Evolutionary conservation across 2,113 vertebrate species (phyloP), one percentile per base, ranked within the genome.

Genomic region (Probosciger aterrimus): DNA sequence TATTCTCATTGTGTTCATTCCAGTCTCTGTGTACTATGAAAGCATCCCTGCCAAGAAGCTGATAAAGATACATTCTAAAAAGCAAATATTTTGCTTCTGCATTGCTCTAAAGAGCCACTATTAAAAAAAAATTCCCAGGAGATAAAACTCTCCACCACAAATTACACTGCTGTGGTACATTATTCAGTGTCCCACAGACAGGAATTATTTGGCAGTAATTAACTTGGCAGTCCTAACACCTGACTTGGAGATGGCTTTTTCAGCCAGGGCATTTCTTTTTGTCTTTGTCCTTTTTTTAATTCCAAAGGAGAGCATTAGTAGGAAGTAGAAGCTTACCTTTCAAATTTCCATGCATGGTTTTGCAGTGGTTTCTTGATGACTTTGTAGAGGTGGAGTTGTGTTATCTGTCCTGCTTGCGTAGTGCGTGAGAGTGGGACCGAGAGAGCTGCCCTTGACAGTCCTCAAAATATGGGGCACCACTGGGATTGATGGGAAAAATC

Each of bases 171-270:
- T 63, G 39, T 81, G 60, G 46, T 74, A 31, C 91, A 73, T 84
- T 68, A 50, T 62, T 95, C 43, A 49, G 2, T 67, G 64, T 93
- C 70, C 85, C 39, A 11, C 81, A 96, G 88, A 87, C 44, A 71
- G 75, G 80, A 92, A 76, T 96, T 86, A 64, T 79, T 81, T 81
- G 12, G 47, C 41, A 74, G 23, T 63, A 81, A 94, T 89, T 92
- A 87, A 69, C 84, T 63, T 74, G 50, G 65, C 79, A 78, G 15
- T 43, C 49, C 25, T 67, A n/a, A 74, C 1, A 2, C n/a, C 46
- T 93, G 39, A n/a, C 16, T 82, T 60, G 73, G 43, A 80, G 77
- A 23, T 0, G 6, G 31, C 18, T 71, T 55, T 80, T 63, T 82
- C 47, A 78, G 49, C 6, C 67, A 55, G 52, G 18, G 30, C 1